A percentile compares a stretch with the other conserved stretches of the same genome.
These are phyloP conservation scores for Aplocera efformata DNA, from an alignment of 2,888 invertebrate species.

Conservation along the genomic window DNA sequence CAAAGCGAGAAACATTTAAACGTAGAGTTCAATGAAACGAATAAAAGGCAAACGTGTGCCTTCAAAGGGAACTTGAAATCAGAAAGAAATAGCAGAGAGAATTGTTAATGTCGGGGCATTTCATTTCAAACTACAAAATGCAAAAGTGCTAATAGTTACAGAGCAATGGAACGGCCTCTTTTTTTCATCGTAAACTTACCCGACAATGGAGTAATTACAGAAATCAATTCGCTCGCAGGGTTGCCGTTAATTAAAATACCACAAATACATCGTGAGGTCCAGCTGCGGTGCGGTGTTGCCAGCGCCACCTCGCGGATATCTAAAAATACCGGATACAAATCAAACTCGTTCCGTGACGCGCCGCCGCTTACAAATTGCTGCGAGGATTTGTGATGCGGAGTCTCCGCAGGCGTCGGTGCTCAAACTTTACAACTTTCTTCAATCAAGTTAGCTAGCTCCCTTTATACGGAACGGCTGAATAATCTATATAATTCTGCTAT, in stretches of 20 bases:
- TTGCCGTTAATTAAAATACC: constrained; percentile 25
- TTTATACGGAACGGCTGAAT: no score
- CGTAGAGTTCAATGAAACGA: no score
- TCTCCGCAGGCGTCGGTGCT: constrained; percentile 3
- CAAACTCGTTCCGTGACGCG: constrained; percentile 44
- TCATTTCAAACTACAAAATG: background rate
- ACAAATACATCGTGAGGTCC: constrained; percentile 39
- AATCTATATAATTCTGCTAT: no score
- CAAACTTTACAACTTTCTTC: constrained; percentile 3
- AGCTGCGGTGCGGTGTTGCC: constrained; percentile 41
- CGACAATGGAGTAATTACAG: constrained; percentile 13
- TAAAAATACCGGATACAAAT: constrained; percentile 58
- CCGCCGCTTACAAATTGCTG: constrained; percentile 58
- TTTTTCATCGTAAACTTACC: background rate
- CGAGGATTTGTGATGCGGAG: constrained; percentile 3
- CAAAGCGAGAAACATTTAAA: no score
- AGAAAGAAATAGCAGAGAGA: no score
- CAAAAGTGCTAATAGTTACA: no score
- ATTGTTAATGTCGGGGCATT: no score
- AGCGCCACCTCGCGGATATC: constrained; percentile 38
- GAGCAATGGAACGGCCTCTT: no score
- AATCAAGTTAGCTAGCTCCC: no score
- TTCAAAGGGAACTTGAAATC: no score
- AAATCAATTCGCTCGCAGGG: constrained; percentile 20
- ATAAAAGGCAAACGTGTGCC: no score